These are phyloP conservation scores for Acrobasis repandana DNA, from an alignment of 2,888 invertebrate genomes.

Conservation along the genomic window DNA sequence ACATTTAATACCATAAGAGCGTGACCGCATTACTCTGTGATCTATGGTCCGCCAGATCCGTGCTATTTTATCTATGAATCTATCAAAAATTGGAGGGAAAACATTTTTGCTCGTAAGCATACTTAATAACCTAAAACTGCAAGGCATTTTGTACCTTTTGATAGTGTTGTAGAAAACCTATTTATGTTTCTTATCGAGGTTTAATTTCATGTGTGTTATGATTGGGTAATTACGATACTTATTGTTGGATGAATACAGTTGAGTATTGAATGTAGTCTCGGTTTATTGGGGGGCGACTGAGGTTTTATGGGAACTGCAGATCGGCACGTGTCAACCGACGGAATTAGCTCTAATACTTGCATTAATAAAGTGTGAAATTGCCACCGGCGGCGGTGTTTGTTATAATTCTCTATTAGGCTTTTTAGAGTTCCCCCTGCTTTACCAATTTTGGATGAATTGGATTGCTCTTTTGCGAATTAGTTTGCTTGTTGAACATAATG, in stretches of 20 bases:
- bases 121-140: constrained; percentile 32
- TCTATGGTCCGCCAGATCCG: constrained; percentile 74
- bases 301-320: constrained; percentile 78
- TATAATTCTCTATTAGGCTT: constrained; percentile 76
- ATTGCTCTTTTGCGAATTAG: constrained; percentile 51
- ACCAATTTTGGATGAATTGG: constrained; percentile 43
- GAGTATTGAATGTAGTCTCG: constrained; percentile 47
- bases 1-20: constrained; percentile 81
- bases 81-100: constrained; percentile 68
- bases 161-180: constrained; percentile 35
- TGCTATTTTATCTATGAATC: constrained; percentile 69
- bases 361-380: constrained; percentile 84
- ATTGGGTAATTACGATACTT: constrained; percentile 38
- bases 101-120: constrained; percentile 51
- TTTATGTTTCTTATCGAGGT: constrained; percentile 25
- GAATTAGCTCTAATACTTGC: constrained; percentile 81
- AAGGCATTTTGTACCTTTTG: constrained; percentile 47
- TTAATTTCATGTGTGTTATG: constrained; percentile 14
- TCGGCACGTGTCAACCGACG: constrained; percentile 79
- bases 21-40: constrained; percentile 82
- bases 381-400: constrained; percentile 74
- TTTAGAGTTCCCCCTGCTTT: constrained; percentile 50
- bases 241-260: constrained; percentile 43
- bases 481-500: constrained; percentile 23
- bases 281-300: constrained; percentile 47